These are phyloP conservation scores for Serilophus lunatus DNA, from an alignment of 2,113 vertebrate genomes.

Conservation along the genomic window DNA sequence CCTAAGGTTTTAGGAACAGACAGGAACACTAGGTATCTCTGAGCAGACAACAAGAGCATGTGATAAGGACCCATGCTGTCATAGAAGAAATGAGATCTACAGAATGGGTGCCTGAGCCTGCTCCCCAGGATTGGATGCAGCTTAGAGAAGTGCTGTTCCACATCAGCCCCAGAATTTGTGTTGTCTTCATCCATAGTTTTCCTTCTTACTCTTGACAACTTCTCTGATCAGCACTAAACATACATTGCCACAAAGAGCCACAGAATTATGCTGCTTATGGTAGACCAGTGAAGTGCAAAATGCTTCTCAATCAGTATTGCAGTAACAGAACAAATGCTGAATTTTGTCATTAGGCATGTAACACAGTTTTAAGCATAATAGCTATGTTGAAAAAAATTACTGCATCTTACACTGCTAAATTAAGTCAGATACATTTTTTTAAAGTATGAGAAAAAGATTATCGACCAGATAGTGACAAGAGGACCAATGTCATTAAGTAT, in stretches of 20 bases:
- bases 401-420: not conserved
- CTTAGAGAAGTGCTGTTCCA: not conserved
- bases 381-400: rapidly evolving
- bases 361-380: not conserved
- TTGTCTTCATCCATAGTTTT: not conserved
- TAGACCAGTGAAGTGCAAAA: not conserved
- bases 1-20: not conserved
- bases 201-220: not conserved
- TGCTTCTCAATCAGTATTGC: not conserved
- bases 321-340: not conserved
- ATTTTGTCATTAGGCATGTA: not conserved
- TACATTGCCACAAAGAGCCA: not conserved
- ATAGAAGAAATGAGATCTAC: not conserved
- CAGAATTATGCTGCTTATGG: not conserved
- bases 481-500: not conserved
- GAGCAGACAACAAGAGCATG: not conserved
- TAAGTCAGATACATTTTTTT: not conserved
- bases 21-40: not conserved
- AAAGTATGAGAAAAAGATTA: not conserved
- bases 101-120: not conserved
- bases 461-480: not conserved
- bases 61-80: rapidly evolving
- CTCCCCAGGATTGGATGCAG: not conserved
- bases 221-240: not conserved
- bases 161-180: not conserved